Base-by-base conservation (phyloP, 1,140 invertebrate genomes). In the Apis dorsata region DNA sequence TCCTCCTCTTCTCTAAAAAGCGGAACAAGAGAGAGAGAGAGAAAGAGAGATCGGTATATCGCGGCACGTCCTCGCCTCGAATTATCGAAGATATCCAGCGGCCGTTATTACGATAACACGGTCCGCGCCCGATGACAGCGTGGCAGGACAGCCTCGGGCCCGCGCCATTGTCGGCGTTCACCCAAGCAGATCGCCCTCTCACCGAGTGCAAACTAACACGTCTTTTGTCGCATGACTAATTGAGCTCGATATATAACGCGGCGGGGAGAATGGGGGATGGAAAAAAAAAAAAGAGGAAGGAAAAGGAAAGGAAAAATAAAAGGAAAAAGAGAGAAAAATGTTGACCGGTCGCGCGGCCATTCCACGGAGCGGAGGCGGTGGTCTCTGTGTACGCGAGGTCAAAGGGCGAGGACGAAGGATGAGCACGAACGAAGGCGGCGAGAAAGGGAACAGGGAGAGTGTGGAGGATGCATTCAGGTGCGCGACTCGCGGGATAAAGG, bases 151-250 rank as follows among this genome's bases (percentile, higher is more conserved):
- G 69, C 49, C 79, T 34, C 62, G 55, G n/a, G n/a, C 63, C 55
- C 15, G 68, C 60, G 55, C 74, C 65, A 89, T 89, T 89, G 88
- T 89, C 82, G 85, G 63, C 60, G 82, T 21, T 80, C 85, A 79
- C 53, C 87, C 82, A 79, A 86, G 87, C 87, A 83, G 87, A 89
- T 86, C 87, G 87, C 60, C 79, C 80, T 78, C 75, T 81, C 69
- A 62, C n/a, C 78, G 72, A 76, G 77, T 68, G 63, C 79, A 85
- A 85, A 85, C 85, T 77, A 86, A 85, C 83, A 34, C 88, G 83
- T 87, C 88, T 89, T 89, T 89, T 89, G 88, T 89, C 88, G 88
- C 88, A 83, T 89, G 88, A 89, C 88, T 89, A 89, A 89, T 89
- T 84, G 84, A 79, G 62, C 75, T 19, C 81, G 85, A 89, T 89